A percentile compares a stretch with the other conserved stretches of the same genome.
These are phyloP conservation scores for Coracias cyanogaster DNA, from an alignment of 2,797 vertebrate species.

Conservation along the genomic window DNA sequence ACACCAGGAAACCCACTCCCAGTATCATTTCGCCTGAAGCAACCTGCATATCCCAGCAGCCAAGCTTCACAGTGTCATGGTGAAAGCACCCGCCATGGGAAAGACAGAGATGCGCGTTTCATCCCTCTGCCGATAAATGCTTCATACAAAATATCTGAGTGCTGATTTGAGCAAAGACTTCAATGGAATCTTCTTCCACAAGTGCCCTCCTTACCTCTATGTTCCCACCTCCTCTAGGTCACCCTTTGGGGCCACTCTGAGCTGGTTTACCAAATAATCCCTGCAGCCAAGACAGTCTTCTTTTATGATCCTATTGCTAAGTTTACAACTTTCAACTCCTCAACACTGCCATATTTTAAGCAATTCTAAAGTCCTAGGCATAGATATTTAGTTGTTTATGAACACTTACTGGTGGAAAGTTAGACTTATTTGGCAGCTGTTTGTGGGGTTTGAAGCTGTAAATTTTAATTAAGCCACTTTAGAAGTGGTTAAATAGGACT, in stretches of 20 bases:
- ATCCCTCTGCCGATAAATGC: not conserved
- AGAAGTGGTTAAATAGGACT: not conserved
- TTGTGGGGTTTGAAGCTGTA: not conserved
- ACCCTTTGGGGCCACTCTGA: not conserved
- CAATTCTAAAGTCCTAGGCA: not conserved
- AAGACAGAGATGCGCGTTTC: not conserved
- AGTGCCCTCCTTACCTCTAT: not conserved
- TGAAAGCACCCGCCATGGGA: accelerated
- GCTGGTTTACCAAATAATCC: not conserved
- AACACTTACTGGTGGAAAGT: not conserved
- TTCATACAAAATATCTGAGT: not conserved
- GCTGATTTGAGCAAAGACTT: not conserved
- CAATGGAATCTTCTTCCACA: not conserved
- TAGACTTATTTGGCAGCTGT: not conserved
- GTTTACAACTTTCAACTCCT: not conserved
- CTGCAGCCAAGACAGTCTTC: not conserved
- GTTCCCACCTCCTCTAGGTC: not conserved
- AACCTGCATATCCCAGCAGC: not conserved
- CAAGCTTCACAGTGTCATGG: not conserved
- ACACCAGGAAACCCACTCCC: not conserved
- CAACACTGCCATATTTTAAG: not conserved
- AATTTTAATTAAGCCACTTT: not conserved
- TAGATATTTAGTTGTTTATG: not conserved
- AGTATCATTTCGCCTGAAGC: not conserved
- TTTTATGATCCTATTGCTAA: not conserved